Percentiles rank a stretch among this genome's conserved stretches.
phyloP scores from a whole-genome alignment of 2,888 invertebrate species.

The Morpho deidamia region DNA sequence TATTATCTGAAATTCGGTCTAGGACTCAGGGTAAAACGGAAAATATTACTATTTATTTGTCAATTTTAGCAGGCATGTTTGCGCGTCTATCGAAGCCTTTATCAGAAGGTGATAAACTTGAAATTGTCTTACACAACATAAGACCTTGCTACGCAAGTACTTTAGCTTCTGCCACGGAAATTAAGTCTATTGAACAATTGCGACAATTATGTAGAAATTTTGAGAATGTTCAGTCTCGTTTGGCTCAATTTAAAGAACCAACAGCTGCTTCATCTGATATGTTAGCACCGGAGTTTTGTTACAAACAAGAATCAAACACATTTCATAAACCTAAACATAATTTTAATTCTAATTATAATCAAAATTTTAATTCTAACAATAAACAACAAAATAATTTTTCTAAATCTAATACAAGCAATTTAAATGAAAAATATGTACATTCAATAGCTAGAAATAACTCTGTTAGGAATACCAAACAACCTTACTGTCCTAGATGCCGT shows the following conservation, averaged over 20 bases:
- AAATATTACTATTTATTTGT: conserved; percentile 19
- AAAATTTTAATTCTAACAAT: too few species aligned
- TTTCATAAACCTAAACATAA: too few species aligned
- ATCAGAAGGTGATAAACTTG: neutral
- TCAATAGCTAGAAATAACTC: too few species aligned
- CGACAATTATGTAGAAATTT: conserved; percentile 15
- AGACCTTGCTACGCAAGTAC: conserved; percentile 23
- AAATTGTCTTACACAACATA: conserved; percentile 18
- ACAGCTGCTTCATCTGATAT: conserved; percentile 5
- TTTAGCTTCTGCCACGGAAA: too few species aligned
- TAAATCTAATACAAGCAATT: too few species aligned
- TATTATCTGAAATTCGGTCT: conserved; percentile 16
- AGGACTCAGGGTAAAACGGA: conserved; percentile 19
- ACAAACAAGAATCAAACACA: neutral
- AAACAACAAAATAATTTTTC: too few species aligned
- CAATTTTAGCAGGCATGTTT: conserved; percentile 17
- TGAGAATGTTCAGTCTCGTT: conserved; percentile 13
- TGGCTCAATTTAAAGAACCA: conserved; percentile 13
- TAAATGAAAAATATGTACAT: too few species aligned
- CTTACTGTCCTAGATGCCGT: too few species aligned
- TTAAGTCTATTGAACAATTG: conserved; percentile 11
- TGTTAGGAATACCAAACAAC: too few species aligned
- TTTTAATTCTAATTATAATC: too few species aligned
- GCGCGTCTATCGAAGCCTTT: neutral
- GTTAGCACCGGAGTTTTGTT: conserved; percentile 19